A percentile compares a stretch with the other conserved stretches of the same genome.
These are phyloP conservation scores for Chorisops tibialis DNA, from an alignment of 2,888 invertebrate species.

Conservation along the genomic window DNA sequence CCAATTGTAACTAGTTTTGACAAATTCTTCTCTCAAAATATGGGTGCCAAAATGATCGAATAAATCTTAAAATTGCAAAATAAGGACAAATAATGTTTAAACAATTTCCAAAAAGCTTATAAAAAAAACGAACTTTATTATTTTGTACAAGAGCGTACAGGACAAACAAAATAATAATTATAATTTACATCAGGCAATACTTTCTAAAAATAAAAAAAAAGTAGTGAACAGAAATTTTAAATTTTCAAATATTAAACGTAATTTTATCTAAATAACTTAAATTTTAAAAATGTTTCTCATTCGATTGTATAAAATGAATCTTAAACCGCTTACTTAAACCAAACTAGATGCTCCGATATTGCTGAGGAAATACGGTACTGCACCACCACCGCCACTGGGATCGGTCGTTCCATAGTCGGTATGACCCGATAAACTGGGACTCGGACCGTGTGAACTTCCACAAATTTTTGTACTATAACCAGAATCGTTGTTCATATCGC, in stretches of 20 bases:
- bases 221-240: background rate
- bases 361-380: constrained; percentile 36
- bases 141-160: constrained; percentile 1
- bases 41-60: too few relatives aligned
- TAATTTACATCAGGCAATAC: constrained; percentile 13
- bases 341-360: constrained; percentile 64
- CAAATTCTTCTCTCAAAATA: too few relatives aligned
- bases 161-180: constrained; percentile 3
- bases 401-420: constrained; percentile 29
- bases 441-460: constrained; percentile 73
- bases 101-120: too few relatives aligned
- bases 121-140: background rate
- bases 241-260: background rate
- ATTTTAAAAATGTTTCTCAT: too few relatives aligned
- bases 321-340: constrained; percentile 58
- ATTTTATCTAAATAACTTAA: too few relatives aligned
- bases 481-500: constrained; percentile 76
- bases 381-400: constrained; percentile 23
- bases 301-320: too few relatives aligned
- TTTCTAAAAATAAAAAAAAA: background rate
- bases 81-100: too few relatives aligned
- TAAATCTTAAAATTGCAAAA: too few relatives aligned
- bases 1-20: too few relatives aligned
- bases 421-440: constrained; percentile 66
- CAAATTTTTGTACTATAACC: constrained; percentile 82